These are phyloP conservation scores for Betta splendens DNA, from an alignment of 2,797 vertebrate genomes.

Conservation along the genomic window DNA sequence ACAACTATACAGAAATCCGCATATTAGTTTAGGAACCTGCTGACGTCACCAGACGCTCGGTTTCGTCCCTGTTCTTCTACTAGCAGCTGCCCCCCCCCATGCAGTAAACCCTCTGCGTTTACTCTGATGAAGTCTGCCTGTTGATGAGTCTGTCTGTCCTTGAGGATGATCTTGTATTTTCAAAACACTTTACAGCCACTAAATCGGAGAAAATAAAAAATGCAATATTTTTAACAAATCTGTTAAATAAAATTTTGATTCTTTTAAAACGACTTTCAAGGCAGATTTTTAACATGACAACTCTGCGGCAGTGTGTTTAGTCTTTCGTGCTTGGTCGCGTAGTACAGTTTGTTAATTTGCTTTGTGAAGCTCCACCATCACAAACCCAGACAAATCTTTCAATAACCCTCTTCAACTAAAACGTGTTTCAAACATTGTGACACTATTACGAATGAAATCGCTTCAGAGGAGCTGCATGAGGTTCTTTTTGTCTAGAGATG, in stretches of 20 bases:
- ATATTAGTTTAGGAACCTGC: background rate
- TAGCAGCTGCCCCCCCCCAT: no score
- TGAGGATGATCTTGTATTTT: no score
- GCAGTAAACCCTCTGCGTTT: no score
- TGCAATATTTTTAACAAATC: no score
- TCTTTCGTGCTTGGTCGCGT: background rate
- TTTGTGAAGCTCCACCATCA: background rate
- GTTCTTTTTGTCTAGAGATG: slow-evolving; percentile 12
- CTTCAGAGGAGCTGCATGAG: slow-evolving; percentile 1
- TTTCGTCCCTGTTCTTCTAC: no score
- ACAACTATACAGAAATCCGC: slow-evolving; percentile 1
- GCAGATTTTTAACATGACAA: slow-evolving; percentile 2
- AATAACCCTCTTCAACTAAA: slow-evolving; percentile 4
- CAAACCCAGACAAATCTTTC: slow-evolving; percentile 15
- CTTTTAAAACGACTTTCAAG: no score
- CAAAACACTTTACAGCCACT: no score
- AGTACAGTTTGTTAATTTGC: slow-evolving; percentile 8
- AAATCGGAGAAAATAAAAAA: no score
- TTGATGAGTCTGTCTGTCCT: no score
- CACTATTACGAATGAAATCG: background rate
- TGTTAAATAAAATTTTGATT: no score
- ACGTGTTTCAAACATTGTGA: slow-evolving; percentile 3
- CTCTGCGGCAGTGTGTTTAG: background rate
- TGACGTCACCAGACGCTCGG: no score
- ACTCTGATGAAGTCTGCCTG: no score